phyloP scores from a whole-genome alignment of 2,888 invertebrate species.

The Yponomeuta cagnagella region DNA sequence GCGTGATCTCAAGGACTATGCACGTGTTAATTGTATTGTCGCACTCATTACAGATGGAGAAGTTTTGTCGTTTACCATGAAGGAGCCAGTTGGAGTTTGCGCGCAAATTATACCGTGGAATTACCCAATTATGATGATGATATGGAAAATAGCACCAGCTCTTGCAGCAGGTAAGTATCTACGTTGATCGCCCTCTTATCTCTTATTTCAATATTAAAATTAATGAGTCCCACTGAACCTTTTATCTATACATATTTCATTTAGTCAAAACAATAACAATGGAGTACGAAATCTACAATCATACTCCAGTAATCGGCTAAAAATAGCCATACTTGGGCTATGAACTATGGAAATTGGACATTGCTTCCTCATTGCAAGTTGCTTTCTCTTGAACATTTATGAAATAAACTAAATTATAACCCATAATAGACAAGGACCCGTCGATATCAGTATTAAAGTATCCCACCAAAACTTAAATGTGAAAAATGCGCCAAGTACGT shows the following conservation, averaged over 20 bases:
- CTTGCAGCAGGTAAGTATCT: slow-evolving; percentile 74
- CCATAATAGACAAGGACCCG: too few species aligned
- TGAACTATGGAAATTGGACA: too few species aligned
- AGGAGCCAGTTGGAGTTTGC: slow-evolving; percentile 92
- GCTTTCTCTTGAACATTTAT: too few species aligned
- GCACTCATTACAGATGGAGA: slow-evolving; percentile 78
- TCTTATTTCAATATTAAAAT: background rate
- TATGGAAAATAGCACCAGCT: slow-evolving; percentile 94
- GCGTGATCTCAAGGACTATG: background rate
- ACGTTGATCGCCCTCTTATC: background rate
- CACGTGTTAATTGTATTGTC: too few species aligned
- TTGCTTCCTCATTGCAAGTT: too few species aligned
- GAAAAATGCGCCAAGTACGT: too few species aligned
- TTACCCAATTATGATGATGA: slow-evolving; percentile 92
- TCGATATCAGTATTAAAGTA: too few species aligned
- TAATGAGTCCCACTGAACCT: background rate
- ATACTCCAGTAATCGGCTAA: too few species aligned
- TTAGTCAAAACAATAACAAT: background rate
- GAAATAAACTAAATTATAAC: too few species aligned
- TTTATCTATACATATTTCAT: background rate
- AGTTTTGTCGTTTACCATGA: slow-evolving; percentile 86
- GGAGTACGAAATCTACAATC: background rate
- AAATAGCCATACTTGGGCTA: too few species aligned
- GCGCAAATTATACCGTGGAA: slow-evolving; percentile 97
- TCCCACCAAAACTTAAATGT: too few species aligned